Percentiles rank a stretch among this genome's conserved stretches.
These are phyloP conservation scores for Gortyna flavago DNA, from an alignment of 2,888 invertebrate species.

Conservation along the genomic window DNA sequence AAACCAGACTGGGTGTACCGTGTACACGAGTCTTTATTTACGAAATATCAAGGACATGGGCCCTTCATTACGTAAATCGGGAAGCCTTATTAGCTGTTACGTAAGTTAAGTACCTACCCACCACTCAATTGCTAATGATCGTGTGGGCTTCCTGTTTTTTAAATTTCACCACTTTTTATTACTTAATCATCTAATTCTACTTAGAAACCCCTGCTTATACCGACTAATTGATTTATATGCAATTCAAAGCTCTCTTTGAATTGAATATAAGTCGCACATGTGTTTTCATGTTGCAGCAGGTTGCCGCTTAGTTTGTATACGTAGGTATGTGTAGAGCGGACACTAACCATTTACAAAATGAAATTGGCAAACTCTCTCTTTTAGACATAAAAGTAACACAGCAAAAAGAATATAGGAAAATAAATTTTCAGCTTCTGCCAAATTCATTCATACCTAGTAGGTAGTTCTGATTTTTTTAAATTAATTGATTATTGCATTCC, in stretches of 20 bases:
- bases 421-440: too few species aligned
- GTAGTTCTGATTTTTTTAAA: background rate
- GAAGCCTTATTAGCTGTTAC: constrained; percentile 75
- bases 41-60: constrained; percentile 77
- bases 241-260: background rate
- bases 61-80: constrained; percentile 67
- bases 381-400: background rate
- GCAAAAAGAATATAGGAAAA: background rate
- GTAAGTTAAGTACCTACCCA: constrained; percentile 57
- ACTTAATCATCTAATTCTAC: background rate
- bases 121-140: background rate
- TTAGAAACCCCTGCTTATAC: background rate
- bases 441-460: background rate
- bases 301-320: background rate
- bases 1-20: constrained; percentile 48
- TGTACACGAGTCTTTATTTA: constrained; percentile 67
- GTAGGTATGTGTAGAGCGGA: background rate
- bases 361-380: background rate
- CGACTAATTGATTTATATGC: background rate
- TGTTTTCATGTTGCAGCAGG: background rate
- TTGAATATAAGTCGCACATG: background rate
- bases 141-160: constrained; percentile 4
- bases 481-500: background rate
- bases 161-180: background rate
- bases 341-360: background rate